Evolutionary conservation across 1,140 invertebrate species (phyloP), one percentile per base, ranked within the genome.

Genomic region (Drosophila arizonae): DNA sequence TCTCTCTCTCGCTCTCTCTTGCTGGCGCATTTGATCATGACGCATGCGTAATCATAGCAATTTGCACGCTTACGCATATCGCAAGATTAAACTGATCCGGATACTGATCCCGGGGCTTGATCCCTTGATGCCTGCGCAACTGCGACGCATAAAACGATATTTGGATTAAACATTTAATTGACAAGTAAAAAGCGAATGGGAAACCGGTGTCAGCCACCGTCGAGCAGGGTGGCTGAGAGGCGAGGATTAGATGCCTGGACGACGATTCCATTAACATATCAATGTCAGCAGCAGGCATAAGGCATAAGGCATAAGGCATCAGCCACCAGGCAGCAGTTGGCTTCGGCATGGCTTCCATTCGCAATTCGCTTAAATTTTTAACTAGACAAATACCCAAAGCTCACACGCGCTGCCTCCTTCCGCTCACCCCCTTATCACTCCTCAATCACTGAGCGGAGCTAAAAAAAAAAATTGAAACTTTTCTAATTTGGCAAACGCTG

Each of bases 361-460:
- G 72, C 87, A 87, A 87, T 88, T 87, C 82, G 82, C 82, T 87
- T 87, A 87, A 87, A 87, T 87, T 87, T 87, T 88, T 87, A 87
- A 87, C 82, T 87, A 87, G 79, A 73, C 82, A 87, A 87, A 87
- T 87, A 87, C 79, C 76, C 82, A 87, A 87, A 87, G 82, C 84
- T 67, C 79, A 74, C 76, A 71, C 76, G 64, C 61, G 43, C 54
- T 30, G 30, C 15, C 24, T 15, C 10, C 24, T 11, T 39, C 36
- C 45, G 10, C 70, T 24, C 24, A 24, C 5, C 56, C 41, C 21
- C 21, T 24, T 24, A 28, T 1, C 8, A 4, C 28, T n/a, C 4
- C 56, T 24, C 17, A 41, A 33, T 15, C 43, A 60, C 41, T 17
- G 43, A 60, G 21, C 13, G 48, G 21, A 48, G 28, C 28, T 24